Conservation (phyloP, 2,888 invertebrate genomes). For the Dryadula phaetusa region DNA sequence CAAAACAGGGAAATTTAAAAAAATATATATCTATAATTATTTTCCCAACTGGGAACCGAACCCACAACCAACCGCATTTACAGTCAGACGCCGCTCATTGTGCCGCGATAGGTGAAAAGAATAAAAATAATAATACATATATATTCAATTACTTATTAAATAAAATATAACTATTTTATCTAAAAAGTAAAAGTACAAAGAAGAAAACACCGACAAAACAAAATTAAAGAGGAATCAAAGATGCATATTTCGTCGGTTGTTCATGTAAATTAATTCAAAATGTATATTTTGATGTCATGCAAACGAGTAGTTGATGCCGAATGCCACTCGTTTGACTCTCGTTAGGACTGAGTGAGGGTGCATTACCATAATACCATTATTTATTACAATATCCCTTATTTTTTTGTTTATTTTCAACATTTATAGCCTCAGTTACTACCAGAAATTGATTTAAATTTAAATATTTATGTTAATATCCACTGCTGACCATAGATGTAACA, state of each 20-base stretch:
- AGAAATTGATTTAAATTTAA: constrained; percentile 17
- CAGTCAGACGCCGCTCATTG: too few relatives aligned
- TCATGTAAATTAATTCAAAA: constrained; percentile 81
- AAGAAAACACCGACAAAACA: constrained; percentile 46
- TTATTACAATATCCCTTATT: constrained; percentile 65
- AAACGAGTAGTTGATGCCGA: constrained; percentile 74
- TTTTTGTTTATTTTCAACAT: constrained; percentile 47
- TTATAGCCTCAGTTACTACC: constrained; percentile 7
- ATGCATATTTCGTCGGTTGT: constrained; percentile 68
- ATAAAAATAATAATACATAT: too few relatives aligned
- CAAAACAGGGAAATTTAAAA: too few relatives aligned
- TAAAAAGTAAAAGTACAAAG: constrained; percentile 25
- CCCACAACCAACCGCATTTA: too few relatives aligned
- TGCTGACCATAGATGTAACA: neutral
- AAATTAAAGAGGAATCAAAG: constrained; percentile 52
- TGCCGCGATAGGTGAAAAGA: too few relatives aligned
- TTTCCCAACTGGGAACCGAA: too few relatives aligned
- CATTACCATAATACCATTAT: constrained; percentile 78
- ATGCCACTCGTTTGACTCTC: constrained; percentile 69
- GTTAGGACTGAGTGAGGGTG: constrained; percentile 69
- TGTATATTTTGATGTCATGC: constrained; percentile 79
- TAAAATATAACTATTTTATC: neutral
- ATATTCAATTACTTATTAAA: neutral
- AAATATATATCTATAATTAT: too few relatives aligned
- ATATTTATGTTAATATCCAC: constrained; percentile 23